A percentile compares a stretch with the other conserved stretches of the same genome.
These are phyloP conservation scores for Deilephila elpenor DNA, from an alignment of 2,888 invertebrate genomes.

Conservation along the genomic window DNA sequence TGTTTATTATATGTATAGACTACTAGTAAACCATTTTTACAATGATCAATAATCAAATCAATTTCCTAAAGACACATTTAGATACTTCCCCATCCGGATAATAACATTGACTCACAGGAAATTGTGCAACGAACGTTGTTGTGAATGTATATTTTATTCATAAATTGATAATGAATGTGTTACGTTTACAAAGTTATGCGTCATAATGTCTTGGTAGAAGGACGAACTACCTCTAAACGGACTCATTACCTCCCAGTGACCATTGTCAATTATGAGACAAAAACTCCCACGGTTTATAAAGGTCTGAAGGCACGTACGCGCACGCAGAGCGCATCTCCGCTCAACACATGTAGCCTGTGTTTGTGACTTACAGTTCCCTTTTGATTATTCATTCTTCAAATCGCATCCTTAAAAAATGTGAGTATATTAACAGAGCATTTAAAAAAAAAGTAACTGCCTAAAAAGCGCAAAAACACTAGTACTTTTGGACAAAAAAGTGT, in stretches of 20 bases:
- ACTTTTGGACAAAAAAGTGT: no score
- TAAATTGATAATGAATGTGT: slow-evolving; percentile 67
- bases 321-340: slow-evolving; percentile 79
- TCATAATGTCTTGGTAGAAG: slow-evolving; percentile 74
- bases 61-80: background rate
- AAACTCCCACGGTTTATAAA: slow-evolving; percentile 84
- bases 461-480: background rate
- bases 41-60: background rate
- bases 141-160: slow-evolving; percentile 51
- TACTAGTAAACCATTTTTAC: background rate
- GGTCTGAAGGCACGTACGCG: slow-evolving; percentile 68
- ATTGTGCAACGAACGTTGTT: slow-evolving; percentile 33
- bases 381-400: slow-evolving; percentile 13
- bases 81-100: slow-evolving; percentile 9
- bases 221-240: slow-evolving; percentile 79
- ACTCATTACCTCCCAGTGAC: slow-evolving; percentile 80
- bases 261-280: slow-evolving; percentile 81
- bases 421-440: slow-evolving; percentile 6
- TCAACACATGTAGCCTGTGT: slow-evolving; percentile 62
- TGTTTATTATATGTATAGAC: no score
- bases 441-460: background rate
- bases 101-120: slow-evolving; percentile 35
- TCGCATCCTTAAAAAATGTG: slow-evolving; percentile 15
- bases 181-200: slow-evolving; percentile 67
- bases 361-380: slow-evolving; percentile 52